Base-by-base conservation (phyloP, 1,140 invertebrate species). In the Meloidogyne hapla region DNA sequence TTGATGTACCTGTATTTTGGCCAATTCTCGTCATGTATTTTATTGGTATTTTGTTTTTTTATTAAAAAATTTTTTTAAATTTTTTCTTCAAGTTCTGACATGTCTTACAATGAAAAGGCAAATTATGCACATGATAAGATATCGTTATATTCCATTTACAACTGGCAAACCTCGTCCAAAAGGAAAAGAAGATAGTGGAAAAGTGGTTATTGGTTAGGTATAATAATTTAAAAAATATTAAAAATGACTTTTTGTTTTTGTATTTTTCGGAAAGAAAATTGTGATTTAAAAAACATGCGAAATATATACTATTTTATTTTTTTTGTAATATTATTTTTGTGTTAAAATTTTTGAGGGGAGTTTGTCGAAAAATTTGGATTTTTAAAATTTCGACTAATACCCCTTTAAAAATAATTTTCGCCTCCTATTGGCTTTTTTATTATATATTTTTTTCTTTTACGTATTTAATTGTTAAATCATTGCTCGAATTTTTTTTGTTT, bases 101-200 rank as follows among this genome's bases (percentile, higher is more conserved):
- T 94, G 94, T 88, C 93, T 99, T 83, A 99, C 96, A 67, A 99
- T 99, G 96, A 99, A 98, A 89, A 92, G 95, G 87, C 97, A 99
- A 91, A 99, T 99, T 83, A 96, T 93, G 92, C 96, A 99, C 90
- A 99, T 99, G 97, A 94, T 99, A 83, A 96, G 95, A 89, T 98
- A 99, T 89, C 92, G 92, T 88, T 99, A 99, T 89, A 89, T 99
- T 87, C 97, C 96, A 75, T 99, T 99, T 89, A 97, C 95, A 42
- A 92, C 94, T 88, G 95, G 95, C 79, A 99, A 99, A 90, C 94
- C 88, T 21, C 88, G 84, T 26, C 88, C 87, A 68, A 83, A 78
- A 25, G 88, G 88, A n/a, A 88, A 88, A 78, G 89, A 89, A 79
- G 89, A 89, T 42, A 83, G 81, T 23, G 62, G 86, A 74, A 69